Base-by-base conservation (phyloP, 2,888 invertebrate species). In the Conops quadrifasciatus region DNA sequence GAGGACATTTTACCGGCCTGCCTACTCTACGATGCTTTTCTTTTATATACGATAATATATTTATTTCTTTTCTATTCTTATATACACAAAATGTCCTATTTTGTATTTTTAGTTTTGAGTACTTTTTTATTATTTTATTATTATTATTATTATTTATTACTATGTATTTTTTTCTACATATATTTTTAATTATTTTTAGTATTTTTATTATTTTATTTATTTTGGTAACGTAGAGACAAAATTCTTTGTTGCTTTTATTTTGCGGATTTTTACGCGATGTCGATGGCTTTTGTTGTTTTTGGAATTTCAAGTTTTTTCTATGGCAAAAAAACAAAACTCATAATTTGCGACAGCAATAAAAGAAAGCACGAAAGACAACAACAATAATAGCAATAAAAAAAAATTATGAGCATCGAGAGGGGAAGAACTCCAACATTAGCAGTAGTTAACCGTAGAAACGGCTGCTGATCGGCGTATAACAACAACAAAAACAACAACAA, bases 1-100 rank as follows among this genome's bases (percentile, higher is more conserved):
- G 73, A 62, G 67, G 75, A 72, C 70, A 73, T 74, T 67, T 75
- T 76, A 49, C 70, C 2, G 26, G 28, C 71, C 47, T 73, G 70
- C 60, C n/a, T n/a, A n/a, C n/a, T n/a, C 5, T 36, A 36, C 36
- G 36, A 7, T 36, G 36, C 36, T 21, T 21, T 53, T 21, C 3
- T 53, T 53, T 53, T 19, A n/a, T 9, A 53, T 11, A n/a, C 2
- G 21, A 49, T 13, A n/a, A 49, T 13, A n/a, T 19, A 11, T 53
- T 53, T 1, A 21, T 21, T 53, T 21, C 1, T 53, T 53, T 53
- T 4, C 24, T 1, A 5, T 21, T 53, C 24, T 53, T 53, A 11
- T 21, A 13, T 53, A 11, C 11, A 11, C 24, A n/a, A 21, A 53
- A 15, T 53, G 21, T 21, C n/a, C 24, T 53, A 21, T 16, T 15